These are phyloP conservation scores for Cheirogaleus medius DNA, from an alignment of 2,113 vertebrate species.

Conservation along the genomic window DNA sequence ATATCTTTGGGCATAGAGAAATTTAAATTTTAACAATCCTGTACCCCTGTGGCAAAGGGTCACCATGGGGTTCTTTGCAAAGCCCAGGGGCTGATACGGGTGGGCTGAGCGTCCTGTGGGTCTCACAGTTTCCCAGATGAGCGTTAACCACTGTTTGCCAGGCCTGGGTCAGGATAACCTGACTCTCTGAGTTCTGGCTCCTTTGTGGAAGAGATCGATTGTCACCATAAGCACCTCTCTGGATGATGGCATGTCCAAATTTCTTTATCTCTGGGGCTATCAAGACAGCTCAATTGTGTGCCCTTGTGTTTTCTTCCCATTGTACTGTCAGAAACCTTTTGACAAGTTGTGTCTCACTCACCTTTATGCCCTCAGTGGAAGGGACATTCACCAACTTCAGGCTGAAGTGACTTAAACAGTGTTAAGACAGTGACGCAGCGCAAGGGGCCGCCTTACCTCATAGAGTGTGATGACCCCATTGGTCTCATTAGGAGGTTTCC, in stretches of 20 bases:
- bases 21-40: not conserved
- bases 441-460: slow-evolving; percentile 88
- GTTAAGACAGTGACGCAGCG: not conserved
- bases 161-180: not conserved
- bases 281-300: not conserved
- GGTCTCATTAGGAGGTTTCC: slow-evolving; percentile 98
- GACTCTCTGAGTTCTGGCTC: not conserved
- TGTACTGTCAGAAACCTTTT: not conserved
- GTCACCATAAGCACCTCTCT: not conserved
- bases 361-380: not conserved
- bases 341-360: not conserved
- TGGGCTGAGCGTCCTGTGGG: not conserved
- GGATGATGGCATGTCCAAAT: not conserved
- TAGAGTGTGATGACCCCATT: slow-evolving; percentile 98
- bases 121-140: not conserved
- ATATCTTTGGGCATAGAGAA: not conserved
- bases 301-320: not conserved
- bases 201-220: not conserved
- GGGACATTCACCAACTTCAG: not conserved
- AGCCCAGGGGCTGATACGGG: not conserved
- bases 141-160: not conserved
- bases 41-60: not conserved
- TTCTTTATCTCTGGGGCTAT: not conserved
- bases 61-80: not conserved
- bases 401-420: not conserved